Evolutionary conservation across 2,888 invertebrate species (phyloP).

Genomic region (Phalera bucephala): DNA sequence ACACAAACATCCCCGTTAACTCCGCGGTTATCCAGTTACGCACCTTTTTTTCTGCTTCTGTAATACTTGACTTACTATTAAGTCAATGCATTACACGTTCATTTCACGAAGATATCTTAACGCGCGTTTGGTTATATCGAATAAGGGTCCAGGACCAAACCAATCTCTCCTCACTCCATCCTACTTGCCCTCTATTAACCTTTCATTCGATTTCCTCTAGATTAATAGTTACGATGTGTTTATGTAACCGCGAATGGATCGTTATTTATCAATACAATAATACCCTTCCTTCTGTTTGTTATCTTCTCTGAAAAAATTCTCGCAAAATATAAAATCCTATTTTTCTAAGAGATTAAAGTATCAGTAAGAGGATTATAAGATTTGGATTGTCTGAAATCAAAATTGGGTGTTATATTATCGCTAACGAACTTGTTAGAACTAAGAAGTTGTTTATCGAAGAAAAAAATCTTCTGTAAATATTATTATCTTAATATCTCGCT

Average conservation of each 20-base stretch:
- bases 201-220: conserved; percentile 72
- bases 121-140: too few species aligned
- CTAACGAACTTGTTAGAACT: conserved; percentile 5
- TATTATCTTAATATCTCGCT: too few species aligned
- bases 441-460: too few species aligned
- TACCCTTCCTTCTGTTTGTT: too few species aligned
- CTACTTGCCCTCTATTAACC: conserved; percentile 59
- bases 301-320: background rate
- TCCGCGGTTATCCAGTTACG: too few species aligned
- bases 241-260: conserved; percentile 42
- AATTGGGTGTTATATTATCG: conserved; percentile 5
- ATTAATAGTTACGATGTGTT: conserved; percentile 67
- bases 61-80: too few species aligned
- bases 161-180: conserved; percentile 59
- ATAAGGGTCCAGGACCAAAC: too few species aligned
- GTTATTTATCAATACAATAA: conserved; percentile 22
- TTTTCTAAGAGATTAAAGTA: background rate
- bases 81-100: too few species aligned
- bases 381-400: background rate
- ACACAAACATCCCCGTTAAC: too few species aligned
- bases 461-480: too few species aligned
- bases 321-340: background rate
- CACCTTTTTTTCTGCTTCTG: too few species aligned
- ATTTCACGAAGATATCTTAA: too few species aligned
- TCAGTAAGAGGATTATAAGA: background rate